These are phyloP conservation scores for Dipodomys stephensi DNA, from an alignment of 2,113 vertebrate species.

Conservation along the genomic window DNA sequence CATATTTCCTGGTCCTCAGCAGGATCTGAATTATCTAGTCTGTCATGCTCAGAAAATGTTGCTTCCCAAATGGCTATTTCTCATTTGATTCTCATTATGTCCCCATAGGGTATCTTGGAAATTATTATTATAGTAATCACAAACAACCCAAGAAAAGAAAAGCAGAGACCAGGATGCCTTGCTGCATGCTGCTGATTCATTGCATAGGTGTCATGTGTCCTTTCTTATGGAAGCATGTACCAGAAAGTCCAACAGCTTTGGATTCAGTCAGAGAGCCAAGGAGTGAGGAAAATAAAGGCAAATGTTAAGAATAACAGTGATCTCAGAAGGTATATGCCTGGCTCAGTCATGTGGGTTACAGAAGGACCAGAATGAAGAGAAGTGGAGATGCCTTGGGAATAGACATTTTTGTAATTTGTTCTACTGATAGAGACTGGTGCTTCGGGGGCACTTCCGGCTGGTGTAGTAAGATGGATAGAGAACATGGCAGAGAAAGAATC, in stretches of 20 bases:
- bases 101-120: background rate
- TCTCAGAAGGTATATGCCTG: background rate
- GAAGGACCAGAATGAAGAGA: background rate
- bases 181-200: background rate
- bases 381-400: background rate
- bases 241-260: background rate
- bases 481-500: background rate
- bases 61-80: background rate
- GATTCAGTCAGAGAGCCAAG: background rate
- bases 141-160: constrained; percentile 2
- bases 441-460: background rate
- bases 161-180: background rate
- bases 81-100: background rate
- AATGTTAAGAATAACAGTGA: background rate
- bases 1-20: background rate
- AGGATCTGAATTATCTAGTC: background rate
- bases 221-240: background rate
- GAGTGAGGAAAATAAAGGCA: background rate
- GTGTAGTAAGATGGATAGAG: background rate
- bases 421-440: background rate
- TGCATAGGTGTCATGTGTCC: background rate
- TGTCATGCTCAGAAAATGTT: background rate
- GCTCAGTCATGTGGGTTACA: background rate
- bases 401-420: background rate
- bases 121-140: background rate